Base-by-base conservation (phyloP, 2,888 invertebrate genomes). In the Nomada fabriciana region DNA sequence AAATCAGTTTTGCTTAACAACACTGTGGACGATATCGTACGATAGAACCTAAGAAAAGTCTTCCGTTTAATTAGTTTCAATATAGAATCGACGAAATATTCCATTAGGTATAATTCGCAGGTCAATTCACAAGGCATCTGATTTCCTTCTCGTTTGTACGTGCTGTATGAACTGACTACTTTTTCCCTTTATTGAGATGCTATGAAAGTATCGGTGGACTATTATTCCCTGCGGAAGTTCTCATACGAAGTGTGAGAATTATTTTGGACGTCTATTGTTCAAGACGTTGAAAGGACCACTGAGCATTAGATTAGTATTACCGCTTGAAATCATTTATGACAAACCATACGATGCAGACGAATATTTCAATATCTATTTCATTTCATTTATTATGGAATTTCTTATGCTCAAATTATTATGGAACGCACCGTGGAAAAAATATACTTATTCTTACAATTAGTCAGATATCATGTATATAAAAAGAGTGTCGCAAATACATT, bases 1-100 rank as follows among this genome's bases (percentile, higher is more conserved):
- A 57, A 64, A 50, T 72, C 63, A 65, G 53, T 71, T 29, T 47
- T 57, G 20, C 42, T 72, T 71, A 76, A 76, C 59, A 72, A 64
- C 59, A 9, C 15, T 7, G 13, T 10, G n/a, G 50, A 18, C 9
- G 13, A 9, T 52, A 15, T 67, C 25, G 47, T 15, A 15, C 29
- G 29, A 50, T 10, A n/a, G 15, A 57, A 13, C 3, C 9, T 42
- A 43, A 13, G 57, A n/a, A 43, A 43, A 18, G 50, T 70, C 36
- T 76, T 64, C 4, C 60, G 2, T 43, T 70, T 65, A 70, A 76
- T 80, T 70, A 65, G 29, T 42, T 2, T 15, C 53, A 23, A 53
- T 10, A 13, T 2, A 47, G 53, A 5, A 3, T 25, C 52, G 25
- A 50, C 23, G 59, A 52, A 25, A 36, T 36, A 29, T 67, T 18